Percentiles rank a stretch among this genome's conserved stretches.
Evolutionary conservation across 2,113 vertebrate genomes (phyloP).

Genomic region (Rhagologus leucostigma): DNA sequence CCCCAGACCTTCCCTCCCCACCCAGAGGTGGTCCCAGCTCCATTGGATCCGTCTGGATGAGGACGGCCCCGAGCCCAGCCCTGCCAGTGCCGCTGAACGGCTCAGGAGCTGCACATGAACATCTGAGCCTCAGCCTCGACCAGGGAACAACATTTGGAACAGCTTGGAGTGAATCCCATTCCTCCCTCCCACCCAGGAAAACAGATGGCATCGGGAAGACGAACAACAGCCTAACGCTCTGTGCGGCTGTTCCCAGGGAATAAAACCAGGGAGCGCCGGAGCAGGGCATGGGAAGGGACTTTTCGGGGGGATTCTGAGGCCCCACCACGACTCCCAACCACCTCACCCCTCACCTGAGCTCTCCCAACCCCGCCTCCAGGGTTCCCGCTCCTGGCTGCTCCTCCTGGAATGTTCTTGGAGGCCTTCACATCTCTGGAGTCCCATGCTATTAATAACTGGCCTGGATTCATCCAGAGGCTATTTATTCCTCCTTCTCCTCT

Average conservation of each 20-base stretch:
- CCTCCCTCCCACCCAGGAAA: constrained; percentile 39
- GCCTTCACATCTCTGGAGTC: neutral
- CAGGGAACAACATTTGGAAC: neutral
- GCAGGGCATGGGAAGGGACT: neutral
- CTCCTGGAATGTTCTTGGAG: neutral
- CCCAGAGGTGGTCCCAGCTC: neutral
- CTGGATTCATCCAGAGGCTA: neutral
- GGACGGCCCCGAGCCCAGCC: neutral
- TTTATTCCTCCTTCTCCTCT: neutral
- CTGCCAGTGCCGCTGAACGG: neutral
- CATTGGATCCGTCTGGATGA: neutral
- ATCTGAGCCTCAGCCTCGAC: constrained; percentile 9
- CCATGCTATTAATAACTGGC: neutral
- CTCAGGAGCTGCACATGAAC: neutral
- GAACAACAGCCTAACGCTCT: neutral
- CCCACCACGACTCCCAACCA: fast-evolving
- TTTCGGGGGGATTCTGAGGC: neutral
- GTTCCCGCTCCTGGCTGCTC: neutral
- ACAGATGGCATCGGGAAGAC: constrained; percentile 22
- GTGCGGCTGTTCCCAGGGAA: neutral
- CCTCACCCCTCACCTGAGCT: neutral
- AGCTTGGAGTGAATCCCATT: constrained; percentile 23
- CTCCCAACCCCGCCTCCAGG: neutral
- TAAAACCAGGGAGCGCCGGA: neutral
- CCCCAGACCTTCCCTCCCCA: neutral